A percentile compares a stretch with the other conserved stretches of the same genome.
phyloP scores from a whole-genome alignment of 2,797 vertebrate species.

The Dicrostonyx torquatus region DNA sequence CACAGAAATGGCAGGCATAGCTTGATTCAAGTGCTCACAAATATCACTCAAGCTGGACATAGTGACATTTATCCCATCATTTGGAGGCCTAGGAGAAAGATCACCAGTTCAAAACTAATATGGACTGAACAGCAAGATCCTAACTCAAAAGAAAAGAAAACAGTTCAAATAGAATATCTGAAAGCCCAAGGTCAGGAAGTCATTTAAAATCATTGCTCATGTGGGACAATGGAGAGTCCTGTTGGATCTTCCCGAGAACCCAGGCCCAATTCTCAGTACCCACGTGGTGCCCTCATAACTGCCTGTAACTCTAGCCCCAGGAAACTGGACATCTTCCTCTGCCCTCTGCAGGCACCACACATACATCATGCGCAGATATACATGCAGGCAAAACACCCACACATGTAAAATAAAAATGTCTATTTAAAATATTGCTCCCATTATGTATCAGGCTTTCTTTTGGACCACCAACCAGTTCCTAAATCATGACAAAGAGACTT shows the following conservation, averaged over 20 bases:
- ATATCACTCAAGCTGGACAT: not conserved
- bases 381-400: too few species aligned
- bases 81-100: not conserved
- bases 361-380: not conserved
- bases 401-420: not conserved
- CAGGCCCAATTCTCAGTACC: not conserved
- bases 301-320: too few species aligned
- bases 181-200: not conserved
- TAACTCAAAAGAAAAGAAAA: not conserved
- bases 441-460: not conserved
- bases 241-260: too few species aligned
- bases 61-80: not conserved
- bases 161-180: constrained; percentile 7
- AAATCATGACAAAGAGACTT: not conserved
- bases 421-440: not conserved
- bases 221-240: not conserved
- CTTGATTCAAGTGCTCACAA: not conserved
- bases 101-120: not conserved
- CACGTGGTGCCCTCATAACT: not conserved
- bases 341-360: too few species aligned
- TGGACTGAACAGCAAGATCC: not conserved
- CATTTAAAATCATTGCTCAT: not conserved
- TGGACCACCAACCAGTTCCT: not conserved
- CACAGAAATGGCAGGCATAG: not conserved
- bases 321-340: too few species aligned